Percentiles rank a stretch among this genome's conserved stretches.
Evolutionary conservation across 2,888 invertebrate genomes (phyloP).

Genomic region (Eurois occulta): DNA sequence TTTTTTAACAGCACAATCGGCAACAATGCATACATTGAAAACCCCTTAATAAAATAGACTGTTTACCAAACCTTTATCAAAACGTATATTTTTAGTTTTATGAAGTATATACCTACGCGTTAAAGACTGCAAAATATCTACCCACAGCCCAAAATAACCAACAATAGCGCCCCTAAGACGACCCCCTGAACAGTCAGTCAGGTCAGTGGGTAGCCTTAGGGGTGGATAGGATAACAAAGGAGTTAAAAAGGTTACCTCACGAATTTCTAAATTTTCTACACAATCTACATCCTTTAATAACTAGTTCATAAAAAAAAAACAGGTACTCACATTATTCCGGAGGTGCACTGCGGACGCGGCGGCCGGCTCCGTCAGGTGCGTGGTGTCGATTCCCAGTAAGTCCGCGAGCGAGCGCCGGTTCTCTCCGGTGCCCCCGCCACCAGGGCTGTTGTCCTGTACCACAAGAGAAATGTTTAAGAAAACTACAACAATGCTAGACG

Average conservation of each 20-base stretch:
- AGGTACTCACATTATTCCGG: conserved; percentile 77
- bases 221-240: too few relatives aligned
- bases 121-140: neutral
- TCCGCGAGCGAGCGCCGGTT: conserved; percentile 82
- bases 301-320: neutral
- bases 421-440: conserved; percentile 80
- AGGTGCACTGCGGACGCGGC: conserved; percentile 69
- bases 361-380: conserved; percentile 72
- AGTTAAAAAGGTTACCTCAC: neutral
- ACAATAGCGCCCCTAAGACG: neutral
- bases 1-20: neutral
- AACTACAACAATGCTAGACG: neutral
- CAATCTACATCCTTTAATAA: neutral
- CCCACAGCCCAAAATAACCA: neutral
- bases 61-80: neutral
- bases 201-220: too few relatives aligned
- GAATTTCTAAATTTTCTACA: neutral
- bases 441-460: conserved; percentile 78
- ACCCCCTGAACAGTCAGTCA: too few relatives aligned
- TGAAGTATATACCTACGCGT: neutral
- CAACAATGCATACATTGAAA: neutral
- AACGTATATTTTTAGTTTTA: too few relatives aligned
- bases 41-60: neutral
- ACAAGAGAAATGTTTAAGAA: conserved; percentile 15
- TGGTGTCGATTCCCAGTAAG: conserved; percentile 77